These are phyloP conservation scores for Micronycteris hirsuta DNA, from an alignment of 2,113 vertebrate species.

Conservation along the genomic window DNA sequence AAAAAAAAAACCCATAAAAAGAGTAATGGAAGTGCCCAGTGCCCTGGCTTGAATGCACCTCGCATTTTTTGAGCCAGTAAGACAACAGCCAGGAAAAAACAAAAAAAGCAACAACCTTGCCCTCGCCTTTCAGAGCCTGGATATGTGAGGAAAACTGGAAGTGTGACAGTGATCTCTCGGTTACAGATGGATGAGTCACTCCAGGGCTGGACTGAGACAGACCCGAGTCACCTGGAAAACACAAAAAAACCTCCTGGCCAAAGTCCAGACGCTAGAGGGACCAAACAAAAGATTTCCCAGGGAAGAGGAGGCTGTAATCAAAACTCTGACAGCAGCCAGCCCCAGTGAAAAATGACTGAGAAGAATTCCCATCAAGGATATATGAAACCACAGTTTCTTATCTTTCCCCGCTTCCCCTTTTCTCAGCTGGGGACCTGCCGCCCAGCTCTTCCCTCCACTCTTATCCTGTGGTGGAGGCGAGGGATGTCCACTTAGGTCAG, in stretches of 20 bases:
- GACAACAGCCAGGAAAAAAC: constrained; percentile 56
- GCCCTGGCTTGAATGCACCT: constrained; percentile 49
- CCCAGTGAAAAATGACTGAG: constrained; percentile 31
- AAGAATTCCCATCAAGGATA: constrained; percentile 62
- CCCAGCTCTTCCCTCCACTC: background rate
- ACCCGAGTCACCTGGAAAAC: constrained; percentile 72
- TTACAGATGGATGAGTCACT: constrained; percentile 76
- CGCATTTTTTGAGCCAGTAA: constrained; percentile 51
- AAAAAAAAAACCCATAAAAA: constrained; percentile 65
- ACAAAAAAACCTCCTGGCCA: constrained; percentile 36
- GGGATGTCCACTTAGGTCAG: background rate
- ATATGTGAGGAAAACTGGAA: background rate
- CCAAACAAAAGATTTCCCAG: constrained; percentile 50
- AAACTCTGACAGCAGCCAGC: constrained; percentile 32
- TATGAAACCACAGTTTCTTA: constrained; percentile 56
- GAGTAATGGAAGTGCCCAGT: constrained; percentile 47
- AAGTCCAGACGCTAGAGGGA: background rate
- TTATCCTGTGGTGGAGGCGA: background rate
- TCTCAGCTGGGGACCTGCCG: background rate
- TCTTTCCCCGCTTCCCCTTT: background rate
- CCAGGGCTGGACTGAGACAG: constrained; percentile 60
- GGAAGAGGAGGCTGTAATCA: background rate
- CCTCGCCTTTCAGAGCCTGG: constrained; percentile 10
- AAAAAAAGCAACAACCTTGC: constrained; percentile 49
- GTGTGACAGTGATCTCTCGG: constrained; percentile 47